Conservation (phyloP, 2,888 invertebrate genomes). For the Psococerastis gibbosa region DNA sequence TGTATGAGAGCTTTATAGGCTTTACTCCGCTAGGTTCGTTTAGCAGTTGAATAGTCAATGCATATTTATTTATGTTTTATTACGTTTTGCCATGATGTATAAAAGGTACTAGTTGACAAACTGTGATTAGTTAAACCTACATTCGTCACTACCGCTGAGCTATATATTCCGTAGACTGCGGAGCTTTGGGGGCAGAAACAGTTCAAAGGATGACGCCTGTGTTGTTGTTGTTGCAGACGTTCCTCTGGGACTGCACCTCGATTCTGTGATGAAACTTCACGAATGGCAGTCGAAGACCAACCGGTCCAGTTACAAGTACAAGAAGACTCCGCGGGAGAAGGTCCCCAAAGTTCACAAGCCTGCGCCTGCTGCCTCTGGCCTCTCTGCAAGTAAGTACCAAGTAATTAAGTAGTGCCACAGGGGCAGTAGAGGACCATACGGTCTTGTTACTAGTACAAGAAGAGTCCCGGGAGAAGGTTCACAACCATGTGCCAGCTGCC, state of each 20-base stretch:
- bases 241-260: slow-evolving; percentile 42
- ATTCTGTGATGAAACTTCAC: slow-evolving; percentile 50
- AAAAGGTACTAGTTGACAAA: too few relatives aligned
- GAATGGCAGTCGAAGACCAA: slow-evolving; percentile 62
- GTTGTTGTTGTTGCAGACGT: slow-evolving; percentile 34
- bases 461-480: too few relatives aligned
- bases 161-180: too few relatives aligned
- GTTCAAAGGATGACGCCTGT: neutral
- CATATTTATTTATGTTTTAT: too few relatives aligned
- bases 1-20: too few relatives aligned
- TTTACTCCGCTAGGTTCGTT: too few relatives aligned
- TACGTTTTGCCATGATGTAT: too few relatives aligned
- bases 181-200: neutral
- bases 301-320: slow-evolving; percentile 21
- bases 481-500: too few relatives aligned
- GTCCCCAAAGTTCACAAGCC: slow-evolving; percentile 22
- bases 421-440: too few relatives aligned
- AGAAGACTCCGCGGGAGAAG: slow-evolving; percentile 27
- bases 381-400: slow-evolving; percentile 20
- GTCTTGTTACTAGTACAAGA: too few relatives aligned
- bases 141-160: neutral
- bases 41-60: too few relatives aligned
- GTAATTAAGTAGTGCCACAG: too few relatives aligned
- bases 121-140: neutral
- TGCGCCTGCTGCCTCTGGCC: slow-evolving; percentile 13